These are phyloP conservation scores for Antheraea mylitta DNA, from an alignment of 1,140 invertebrate genomes.

Conservation along the genomic window DNA sequence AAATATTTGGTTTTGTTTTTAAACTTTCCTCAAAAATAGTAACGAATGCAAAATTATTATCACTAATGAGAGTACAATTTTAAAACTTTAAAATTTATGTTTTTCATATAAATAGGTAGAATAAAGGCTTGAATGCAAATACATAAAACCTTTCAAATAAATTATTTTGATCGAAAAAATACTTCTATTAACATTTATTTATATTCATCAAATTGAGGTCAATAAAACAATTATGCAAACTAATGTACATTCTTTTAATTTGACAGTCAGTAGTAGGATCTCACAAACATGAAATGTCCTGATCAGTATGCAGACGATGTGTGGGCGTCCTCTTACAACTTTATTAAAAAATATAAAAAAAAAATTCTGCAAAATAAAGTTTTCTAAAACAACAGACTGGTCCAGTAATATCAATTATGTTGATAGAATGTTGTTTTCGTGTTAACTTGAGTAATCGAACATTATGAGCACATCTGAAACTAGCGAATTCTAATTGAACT, in stretches of 20 bases:
- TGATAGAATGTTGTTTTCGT: not conserved
- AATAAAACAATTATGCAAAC: not conserved
- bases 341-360: not conserved
- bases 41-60: no score
- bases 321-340: not conserved
- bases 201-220: not conserved
- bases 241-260: not conserved
- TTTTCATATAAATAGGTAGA: no score
- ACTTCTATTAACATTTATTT: not conserved
- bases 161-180: not conserved
- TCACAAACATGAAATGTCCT: not conserved
- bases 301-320: not conserved
- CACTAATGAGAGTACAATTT: no score
- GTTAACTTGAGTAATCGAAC: not conserved
- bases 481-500: not conserved
- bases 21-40: no score
- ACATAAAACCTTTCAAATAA: not conserved
- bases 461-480: not conserved
- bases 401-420: not conserved
- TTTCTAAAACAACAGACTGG: not conserved
- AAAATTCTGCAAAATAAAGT: not conserved
- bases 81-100: no score
- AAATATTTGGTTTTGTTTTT: no score
- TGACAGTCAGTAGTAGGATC: not conserved
- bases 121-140: not conserved